Evolutionary conservation across 2,888 invertebrate species (phyloP), one percentile per base, ranked within the genome.

Genomic region (Timandra comae): DNA sequence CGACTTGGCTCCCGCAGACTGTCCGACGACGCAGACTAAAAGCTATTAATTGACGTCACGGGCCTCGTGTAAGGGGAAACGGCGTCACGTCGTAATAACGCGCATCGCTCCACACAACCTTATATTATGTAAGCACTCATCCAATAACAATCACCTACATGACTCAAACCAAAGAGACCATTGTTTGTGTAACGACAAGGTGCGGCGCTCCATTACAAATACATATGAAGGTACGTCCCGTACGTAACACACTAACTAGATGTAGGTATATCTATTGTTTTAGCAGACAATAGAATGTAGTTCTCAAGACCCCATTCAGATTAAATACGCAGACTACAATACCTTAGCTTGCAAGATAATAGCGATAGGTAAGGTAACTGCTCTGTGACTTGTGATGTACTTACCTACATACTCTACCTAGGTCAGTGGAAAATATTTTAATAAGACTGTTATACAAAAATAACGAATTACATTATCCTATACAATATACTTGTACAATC

Each of bases 31-130:
- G 55, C 63, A 63, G 68, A 68, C 69, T 49, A 63, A 65, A 66
- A 56, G 64, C 71, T 62, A 71, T 75, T 67, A 70, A 51, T 35
- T 79, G 73, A 78, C 79, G 77, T 79, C 73, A 79, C 56, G 40
- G 59, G 57, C 66, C 68, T 73, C 66, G 68, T 71, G 69, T 65
- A 64, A 69, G 61, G 63, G 62, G 63, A 64, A 58, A 43, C 56
- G 53, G 40, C 50, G 52, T 60, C 56, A 61, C 58, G 56, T 54
- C 53, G 46, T 49, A 49, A 33, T 26, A 44, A 40, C 45, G 41
- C 43, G 43, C 35, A 16, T n/a, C 43, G 41, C 41, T 38, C 45
- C 43, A 44, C 41, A 44, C 43, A 37, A 36, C 31, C 41, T n/a
- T 40, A 16, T 46, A 52, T 70, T 71, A 69, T 56, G 58, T 66